phyloP scores from a whole-genome alignment of 2,113 vertebrate genomes.

The Bos indicus region DNA sequence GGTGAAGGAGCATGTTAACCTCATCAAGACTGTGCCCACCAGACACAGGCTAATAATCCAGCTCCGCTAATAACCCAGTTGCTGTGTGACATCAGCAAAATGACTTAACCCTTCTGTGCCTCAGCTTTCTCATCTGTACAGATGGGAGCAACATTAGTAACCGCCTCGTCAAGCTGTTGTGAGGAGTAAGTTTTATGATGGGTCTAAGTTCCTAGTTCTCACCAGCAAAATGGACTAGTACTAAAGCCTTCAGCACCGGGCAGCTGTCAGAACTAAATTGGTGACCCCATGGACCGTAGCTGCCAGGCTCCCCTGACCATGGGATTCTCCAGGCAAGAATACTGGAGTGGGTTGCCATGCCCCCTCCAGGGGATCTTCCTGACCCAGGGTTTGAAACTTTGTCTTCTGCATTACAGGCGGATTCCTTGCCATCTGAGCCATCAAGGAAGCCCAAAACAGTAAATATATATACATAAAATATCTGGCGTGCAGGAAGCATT shows the following conservation, averaged over 20 bases:
- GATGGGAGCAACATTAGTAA: accelerated
- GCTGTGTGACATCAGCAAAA: background rate
- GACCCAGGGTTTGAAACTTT: background rate
- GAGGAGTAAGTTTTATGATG: background rate
- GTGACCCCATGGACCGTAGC: background rate
- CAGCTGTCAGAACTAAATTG: background rate
- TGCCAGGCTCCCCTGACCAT: background rate
- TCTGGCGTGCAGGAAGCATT: accelerated
- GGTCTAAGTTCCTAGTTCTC: accelerated
- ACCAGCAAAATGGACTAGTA: background rate
- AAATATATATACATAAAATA: accelerated
- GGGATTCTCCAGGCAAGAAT: background rate
- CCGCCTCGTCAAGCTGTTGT: background rate
- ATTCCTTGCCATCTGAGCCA: background rate
- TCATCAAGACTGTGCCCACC: background rate
- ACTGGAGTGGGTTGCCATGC: background rate
- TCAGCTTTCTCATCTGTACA: background rate
- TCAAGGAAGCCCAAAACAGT: background rate
- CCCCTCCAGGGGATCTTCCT: background rate
- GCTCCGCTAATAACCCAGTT: background rate
- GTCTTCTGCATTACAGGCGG: background rate
- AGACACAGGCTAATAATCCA: background rate
- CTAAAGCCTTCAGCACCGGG: accelerated
- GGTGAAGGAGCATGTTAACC: background rate
- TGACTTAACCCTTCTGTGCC: background rate